Percentiles rank a stretch among this genome's conserved stretches.
These are phyloP conservation scores for Schlechtendalia chinensis DNA, from an alignment of 1,140 invertebrate species.

Conservation along the genomic window DNA sequence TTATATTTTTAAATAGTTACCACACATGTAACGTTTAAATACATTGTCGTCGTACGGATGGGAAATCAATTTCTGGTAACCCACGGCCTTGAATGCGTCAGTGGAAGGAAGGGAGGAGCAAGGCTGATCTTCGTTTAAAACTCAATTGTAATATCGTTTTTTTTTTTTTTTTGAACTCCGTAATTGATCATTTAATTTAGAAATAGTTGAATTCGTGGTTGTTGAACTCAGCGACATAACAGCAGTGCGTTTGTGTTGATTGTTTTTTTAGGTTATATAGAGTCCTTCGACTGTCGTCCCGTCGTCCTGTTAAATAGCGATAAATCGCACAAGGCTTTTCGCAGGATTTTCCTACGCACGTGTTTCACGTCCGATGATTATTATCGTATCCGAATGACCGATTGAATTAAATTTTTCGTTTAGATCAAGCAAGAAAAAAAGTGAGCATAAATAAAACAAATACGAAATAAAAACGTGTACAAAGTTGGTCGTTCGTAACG, in stretches of 20 bases:
- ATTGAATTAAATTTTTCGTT: background rate
- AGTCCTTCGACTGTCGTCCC: background rate
- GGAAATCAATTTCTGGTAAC: conserved; percentile 24
- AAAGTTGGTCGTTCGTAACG: background rate
- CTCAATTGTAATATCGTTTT: conserved; percentile 11
- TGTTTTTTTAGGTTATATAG: background rate
- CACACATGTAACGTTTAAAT: background rate
- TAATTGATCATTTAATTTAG: conserved; percentile 38
- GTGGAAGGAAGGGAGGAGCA: no score
- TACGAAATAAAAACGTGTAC: no score
- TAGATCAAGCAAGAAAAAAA: background rate
- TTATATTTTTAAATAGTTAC: background rate
- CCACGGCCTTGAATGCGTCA: background rate
- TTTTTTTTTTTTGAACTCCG: background rate
- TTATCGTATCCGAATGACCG: background rate
- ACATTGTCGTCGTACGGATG: background rate
- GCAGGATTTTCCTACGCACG: background rate
- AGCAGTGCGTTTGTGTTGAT: background rate
- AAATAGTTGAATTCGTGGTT: background rate
- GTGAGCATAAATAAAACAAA: background rate
- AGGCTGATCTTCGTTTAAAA: background rate
- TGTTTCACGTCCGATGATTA: background rate
- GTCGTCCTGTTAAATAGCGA: background rate
- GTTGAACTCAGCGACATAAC: background rate
- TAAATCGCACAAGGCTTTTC: conserved; percentile 19